A percentile compares a stretch with the other conserved stretches of the same genome.
phyloP scores from a whole-genome alignment of 2,113 vertebrate species.

The Saguinus midas region DNA sequence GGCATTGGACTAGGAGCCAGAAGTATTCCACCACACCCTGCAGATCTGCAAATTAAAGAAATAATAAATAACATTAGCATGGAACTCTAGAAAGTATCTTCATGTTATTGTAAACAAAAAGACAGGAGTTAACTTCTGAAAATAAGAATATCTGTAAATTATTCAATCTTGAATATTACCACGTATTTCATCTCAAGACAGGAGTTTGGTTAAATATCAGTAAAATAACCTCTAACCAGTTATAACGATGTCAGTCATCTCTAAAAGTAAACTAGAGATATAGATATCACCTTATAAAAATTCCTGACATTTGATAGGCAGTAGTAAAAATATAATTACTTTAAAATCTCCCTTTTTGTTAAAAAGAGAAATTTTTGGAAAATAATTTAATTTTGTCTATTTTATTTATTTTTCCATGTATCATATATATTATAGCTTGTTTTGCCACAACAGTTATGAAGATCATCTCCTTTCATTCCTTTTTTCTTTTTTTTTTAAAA shows the following conservation, averaged over 20 bases:
- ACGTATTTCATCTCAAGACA: not conserved
- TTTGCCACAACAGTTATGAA: not conserved
- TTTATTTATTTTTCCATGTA: not conserved
- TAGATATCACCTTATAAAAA: not conserved
- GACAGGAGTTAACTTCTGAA: not conserved
- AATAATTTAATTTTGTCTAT: not conserved
- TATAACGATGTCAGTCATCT: not conserved
- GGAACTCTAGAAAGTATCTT: not conserved
- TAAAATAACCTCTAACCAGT: constrained; percentile 1
- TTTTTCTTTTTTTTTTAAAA: not conserved
- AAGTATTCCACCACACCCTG: not conserved
- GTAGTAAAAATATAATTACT: constrained; percentile 8
- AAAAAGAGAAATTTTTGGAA: not conserved
- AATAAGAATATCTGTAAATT: constrained; percentile 4
- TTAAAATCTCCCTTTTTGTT: constrained; percentile 15
- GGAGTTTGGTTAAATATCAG: not conserved
- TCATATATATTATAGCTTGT: not conserved
- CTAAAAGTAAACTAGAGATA: not conserved
- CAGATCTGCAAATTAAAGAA: constrained; percentile 29
- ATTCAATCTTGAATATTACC: not conserved
- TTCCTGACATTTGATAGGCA: not conserved
- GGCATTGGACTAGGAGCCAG: constrained; percentile 35
- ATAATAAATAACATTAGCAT: not conserved
- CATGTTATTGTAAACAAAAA: not conserved
- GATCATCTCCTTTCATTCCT: not conserved